Evolutionary conservation across 1,140 invertebrate genomes (phyloP), one percentile per base, ranked within the genome.

Genomic region (Drosophila kikkawai): DNA sequence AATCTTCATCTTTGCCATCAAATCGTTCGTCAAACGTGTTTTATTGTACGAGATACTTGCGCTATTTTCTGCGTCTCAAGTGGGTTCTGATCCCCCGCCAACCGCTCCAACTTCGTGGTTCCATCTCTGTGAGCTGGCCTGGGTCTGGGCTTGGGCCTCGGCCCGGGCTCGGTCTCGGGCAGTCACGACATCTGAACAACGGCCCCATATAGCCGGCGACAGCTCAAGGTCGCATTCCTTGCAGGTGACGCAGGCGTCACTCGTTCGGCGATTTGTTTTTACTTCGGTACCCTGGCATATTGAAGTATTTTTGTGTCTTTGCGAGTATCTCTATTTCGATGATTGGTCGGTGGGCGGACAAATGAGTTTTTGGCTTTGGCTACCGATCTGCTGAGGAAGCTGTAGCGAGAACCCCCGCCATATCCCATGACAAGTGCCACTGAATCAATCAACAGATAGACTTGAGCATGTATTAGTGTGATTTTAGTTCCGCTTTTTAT

Each of bases 221-320:
- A 86, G 83, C 82, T 82, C 82, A 86, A 86, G 82, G 82, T 87
- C 82, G 82, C 82, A 86, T 86, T 86, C 83, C 79, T 86, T 79
- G 58, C 22, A 60, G 47, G 53, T 86, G 82, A 86, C 82, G 75
- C 69, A 87, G 82, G 81, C 81, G 56, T 79, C 60, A 75, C 58
- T 73, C 75, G 69, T 53, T 81, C 60, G 80, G 59, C 75, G 75
- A 84, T 86, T 86, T 75, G 50, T 65, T 55, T 55, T 85, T 48
- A 73, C 67, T 69, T 65, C 50, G 60, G 57, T 39, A 34, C 29
- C 26, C 29, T 36, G 53, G 53, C 53, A 48, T 41, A 22, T 50
- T 37, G 11, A 34, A 22, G 41, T 39, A 56, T 37, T 34, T 50
- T 5, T 15, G 29, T 22, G 19, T 29, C 64, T 47, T 36, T 47